A percentile compares a stretch with the other conserved stretches of the same genome.
phyloP scores from a whole-genome alignment of 1,140 invertebrate species.

The Cyclina sinensis region DNA sequence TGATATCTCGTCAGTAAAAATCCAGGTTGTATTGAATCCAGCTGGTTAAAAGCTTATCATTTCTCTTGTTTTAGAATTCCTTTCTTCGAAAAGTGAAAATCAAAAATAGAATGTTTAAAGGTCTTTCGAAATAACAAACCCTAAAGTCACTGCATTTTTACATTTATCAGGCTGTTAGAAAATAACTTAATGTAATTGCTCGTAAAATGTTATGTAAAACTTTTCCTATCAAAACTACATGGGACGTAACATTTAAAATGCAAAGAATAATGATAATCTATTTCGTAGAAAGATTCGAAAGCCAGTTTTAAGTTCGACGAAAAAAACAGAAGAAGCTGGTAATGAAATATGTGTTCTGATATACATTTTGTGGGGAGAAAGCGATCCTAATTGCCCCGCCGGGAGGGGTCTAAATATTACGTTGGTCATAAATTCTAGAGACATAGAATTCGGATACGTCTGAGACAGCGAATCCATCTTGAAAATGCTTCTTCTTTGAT shows the following conservation, averaged over 20 bases:
- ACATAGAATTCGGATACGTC: conserved; percentile 43
- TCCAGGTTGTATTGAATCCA: too few species aligned
- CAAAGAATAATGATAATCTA: background rate
- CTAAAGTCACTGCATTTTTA: too few species aligned
- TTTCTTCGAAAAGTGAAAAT: too few species aligned
- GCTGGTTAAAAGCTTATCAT: too few species aligned
- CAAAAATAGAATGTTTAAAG: too few species aligned
- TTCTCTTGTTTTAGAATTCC: too few species aligned
- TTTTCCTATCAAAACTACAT: background rate
- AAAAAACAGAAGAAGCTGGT: background rate
- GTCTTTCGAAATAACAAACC: too few species aligned
- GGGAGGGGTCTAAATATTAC: conserved; percentile 58
- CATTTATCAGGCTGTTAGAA: background rate
- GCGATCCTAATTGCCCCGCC: conserved; percentile 24
- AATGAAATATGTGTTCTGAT: conserved; percentile 41
- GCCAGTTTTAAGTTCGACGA: background rate
- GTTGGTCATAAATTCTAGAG: conserved; percentile 57
- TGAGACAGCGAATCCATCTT: conserved; percentile 53
- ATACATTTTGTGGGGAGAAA: conserved; percentile 34
- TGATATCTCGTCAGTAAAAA: too few species aligned
- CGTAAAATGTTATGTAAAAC: background rate
- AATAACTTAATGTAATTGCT: background rate
- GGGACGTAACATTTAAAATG: background rate
- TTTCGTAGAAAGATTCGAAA: background rate
- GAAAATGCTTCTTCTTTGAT: conserved; percentile 65